Conservation (phyloP, 2,113 vertebrate species). For the Monopterus albus region DNA sequence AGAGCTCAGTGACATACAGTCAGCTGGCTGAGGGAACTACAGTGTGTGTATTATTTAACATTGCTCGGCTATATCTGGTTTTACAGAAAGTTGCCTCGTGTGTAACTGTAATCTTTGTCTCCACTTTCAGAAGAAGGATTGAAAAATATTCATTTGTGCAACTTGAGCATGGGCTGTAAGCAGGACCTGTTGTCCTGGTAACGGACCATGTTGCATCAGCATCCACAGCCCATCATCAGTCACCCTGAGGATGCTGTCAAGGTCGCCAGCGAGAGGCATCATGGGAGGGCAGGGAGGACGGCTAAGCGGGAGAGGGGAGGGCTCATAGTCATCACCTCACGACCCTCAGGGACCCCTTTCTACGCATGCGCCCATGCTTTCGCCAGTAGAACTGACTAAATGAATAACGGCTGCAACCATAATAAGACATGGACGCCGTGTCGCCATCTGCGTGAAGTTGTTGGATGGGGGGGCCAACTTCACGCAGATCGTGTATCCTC, state of each 20-base stretch:
- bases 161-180: background rate
- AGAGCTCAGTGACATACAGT: too few species aligned
- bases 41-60: too few species aligned
- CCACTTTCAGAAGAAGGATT: too few species aligned
- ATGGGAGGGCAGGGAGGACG: constrained; percentile 57
- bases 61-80: too few species aligned
- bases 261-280: constrained; percentile 73
- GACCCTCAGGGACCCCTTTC: background rate
- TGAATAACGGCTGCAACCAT: constrained; percentile 12
- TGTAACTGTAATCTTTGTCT: too few species aligned
- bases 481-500: too few species aligned
- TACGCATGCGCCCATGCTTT: constrained; percentile 22
- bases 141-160: too few species aligned
- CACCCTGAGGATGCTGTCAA: constrained; percentile 58
- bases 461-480: too few species aligned
- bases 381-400: constrained; percentile 25
- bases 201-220: constrained; percentile 57
- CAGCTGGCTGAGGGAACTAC: too few species aligned
- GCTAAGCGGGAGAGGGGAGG: too few species aligned
- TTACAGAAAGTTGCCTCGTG: too few species aligned
- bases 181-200: constrained; percentile 33
- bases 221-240: constrained; percentile 61
- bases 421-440: constrained; percentile 23
- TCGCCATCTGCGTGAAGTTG: too few species aligned
- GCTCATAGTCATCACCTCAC: background rate